phyloP scores from a whole-genome alignment of 2,888 invertebrate genomes.

The Gonocerus acuteangulatus region DNA sequence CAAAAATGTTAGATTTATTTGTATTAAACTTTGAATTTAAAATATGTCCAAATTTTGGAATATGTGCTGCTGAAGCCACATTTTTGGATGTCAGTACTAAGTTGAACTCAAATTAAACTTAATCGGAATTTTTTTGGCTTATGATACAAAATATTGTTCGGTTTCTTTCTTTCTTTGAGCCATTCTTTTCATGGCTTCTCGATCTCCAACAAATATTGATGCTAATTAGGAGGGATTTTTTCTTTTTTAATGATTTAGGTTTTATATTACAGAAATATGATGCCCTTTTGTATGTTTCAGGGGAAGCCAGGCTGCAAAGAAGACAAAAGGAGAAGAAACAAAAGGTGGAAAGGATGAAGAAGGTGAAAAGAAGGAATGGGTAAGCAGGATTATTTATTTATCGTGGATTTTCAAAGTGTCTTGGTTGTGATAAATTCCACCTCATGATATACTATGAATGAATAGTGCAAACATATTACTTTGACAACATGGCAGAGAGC shows the following conservation, averaged over 20 bases:
- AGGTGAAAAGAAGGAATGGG: conserved; percentile 20
- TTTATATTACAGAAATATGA: background rate
- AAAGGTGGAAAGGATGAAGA: conserved; percentile 9
- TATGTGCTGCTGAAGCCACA: too few species aligned
- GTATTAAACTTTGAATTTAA: too few species aligned
- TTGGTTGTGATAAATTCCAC: background rate
- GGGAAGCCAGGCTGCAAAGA: conserved; percentile 10
- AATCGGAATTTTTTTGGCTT: background rate
- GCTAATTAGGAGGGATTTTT: too few species aligned
- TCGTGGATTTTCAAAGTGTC: background rate
- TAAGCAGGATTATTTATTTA: background rate
- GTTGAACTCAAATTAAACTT: too few species aligned
- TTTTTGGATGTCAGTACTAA: too few species aligned
- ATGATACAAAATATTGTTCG: background rate
- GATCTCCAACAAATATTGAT: too few species aligned
- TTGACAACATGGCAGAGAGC: too few species aligned
- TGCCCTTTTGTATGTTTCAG: background rate
- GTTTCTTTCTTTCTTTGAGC: background rate
- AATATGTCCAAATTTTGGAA: too few species aligned
- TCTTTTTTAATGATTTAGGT: background rate
- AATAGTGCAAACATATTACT: too few species aligned
- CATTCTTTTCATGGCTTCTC: too few species aligned
- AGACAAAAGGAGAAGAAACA: conserved; percentile 7
- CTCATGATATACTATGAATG: too few species aligned
- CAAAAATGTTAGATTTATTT: too few species aligned